Conservation (phyloP, 2,797 vertebrate species). For the Gobio occitaniae region DNA sequence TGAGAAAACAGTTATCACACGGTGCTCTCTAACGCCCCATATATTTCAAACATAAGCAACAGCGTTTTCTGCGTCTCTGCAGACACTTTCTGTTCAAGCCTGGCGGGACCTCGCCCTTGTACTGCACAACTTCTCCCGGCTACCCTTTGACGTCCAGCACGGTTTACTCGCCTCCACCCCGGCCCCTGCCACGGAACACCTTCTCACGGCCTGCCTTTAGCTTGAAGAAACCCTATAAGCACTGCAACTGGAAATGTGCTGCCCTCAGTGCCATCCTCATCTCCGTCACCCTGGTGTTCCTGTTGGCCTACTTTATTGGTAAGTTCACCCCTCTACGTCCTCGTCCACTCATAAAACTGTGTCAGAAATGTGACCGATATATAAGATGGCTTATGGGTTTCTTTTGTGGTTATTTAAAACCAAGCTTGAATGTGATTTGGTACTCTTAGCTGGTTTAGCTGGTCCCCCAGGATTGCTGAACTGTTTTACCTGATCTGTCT, state of each 20-base stretch:
- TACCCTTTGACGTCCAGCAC: constrained; percentile 99
- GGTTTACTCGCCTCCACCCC: constrained; percentile 96
- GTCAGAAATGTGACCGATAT: not conserved
- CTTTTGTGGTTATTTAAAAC: not conserved
- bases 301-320: constrained; percentile 98
- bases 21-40: not conserved
- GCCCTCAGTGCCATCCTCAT: constrained; percentile 96
- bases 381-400: not conserved
- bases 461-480: not conserved
- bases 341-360: not conserved
- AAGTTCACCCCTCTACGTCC: constrained; percentile 65
- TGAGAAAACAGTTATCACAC: constrained; percentile 39
- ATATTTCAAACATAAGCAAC: constrained; percentile 29
- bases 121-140: constrained; percentile 95
- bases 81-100: constrained; percentile 99
- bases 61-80: constrained; percentile 57
- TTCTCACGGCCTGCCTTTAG: constrained; percentile 96
- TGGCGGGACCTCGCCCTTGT: constrained; percentile 96
- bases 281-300: constrained; percentile 91
- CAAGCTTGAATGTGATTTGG: not conserved
- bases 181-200: constrained; percentile 94
- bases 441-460: not conserved
- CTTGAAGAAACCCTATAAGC: constrained; percentile 97
- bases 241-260: constrained; percentile 99
- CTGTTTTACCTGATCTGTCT: not conserved